Evolutionary conservation across 2,888 invertebrate genomes (phyloP).

Genomic region (Nephrotoma flavescens): DNA sequence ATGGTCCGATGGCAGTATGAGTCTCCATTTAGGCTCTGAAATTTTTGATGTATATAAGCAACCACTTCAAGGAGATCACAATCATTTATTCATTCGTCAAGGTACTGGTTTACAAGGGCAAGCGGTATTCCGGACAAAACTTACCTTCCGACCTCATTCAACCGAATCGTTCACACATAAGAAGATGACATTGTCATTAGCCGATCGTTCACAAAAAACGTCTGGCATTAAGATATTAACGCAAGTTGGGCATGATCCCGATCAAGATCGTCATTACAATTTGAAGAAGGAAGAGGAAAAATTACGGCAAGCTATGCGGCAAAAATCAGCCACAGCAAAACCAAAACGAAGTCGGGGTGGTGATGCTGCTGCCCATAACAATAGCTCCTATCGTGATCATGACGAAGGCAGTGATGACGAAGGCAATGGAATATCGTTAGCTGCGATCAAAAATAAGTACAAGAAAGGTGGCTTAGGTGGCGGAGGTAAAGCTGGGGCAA

Average conservation of each 20-base stretch:
- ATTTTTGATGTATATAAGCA: slow-evolving; percentile 96
- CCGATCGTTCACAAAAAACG: slow-evolving; percentile 86
- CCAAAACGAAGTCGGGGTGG: slow-evolving; percentile 33
- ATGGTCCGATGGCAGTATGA: slow-evolving; percentile 98
- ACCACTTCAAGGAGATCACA: slow-evolving; percentile 88
- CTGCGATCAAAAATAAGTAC: slow-evolving; percentile 90
- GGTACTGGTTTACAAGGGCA: slow-evolving; percentile 97
- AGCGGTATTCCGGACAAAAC: slow-evolving; percentile 89
- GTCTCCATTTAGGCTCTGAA: slow-evolving; percentile 90
- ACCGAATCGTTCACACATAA: slow-evolving; percentile 98
- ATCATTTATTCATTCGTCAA: slow-evolving; percentile 94
- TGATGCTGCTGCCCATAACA: slow-evolving; percentile 26
- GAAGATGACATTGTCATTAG: slow-evolving; percentile 96
- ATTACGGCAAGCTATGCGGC: slow-evolving; percentile 71
- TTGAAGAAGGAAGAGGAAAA: slow-evolving; percentile 98
- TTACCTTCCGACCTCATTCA: slow-evolving; percentile 95
- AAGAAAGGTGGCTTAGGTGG: slow-evolving; percentile 41
- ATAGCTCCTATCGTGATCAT: slow-evolving; percentile 38
- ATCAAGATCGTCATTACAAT: slow-evolving; percentile 78
- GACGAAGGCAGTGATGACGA: slow-evolving; percentile 90
- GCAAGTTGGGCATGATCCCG: slow-evolving; percentile 67
- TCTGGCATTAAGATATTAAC: slow-evolving; percentile 92
- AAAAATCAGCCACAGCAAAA: slow-evolving; percentile 36
- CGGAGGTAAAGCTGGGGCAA: slow-evolving; percentile 32
- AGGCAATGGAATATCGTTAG: slow-evolving; percentile 68